phyloP scores from a whole-genome alignment of 2,888 invertebrate species.

The Melangyna quadrimaculata region DNA sequence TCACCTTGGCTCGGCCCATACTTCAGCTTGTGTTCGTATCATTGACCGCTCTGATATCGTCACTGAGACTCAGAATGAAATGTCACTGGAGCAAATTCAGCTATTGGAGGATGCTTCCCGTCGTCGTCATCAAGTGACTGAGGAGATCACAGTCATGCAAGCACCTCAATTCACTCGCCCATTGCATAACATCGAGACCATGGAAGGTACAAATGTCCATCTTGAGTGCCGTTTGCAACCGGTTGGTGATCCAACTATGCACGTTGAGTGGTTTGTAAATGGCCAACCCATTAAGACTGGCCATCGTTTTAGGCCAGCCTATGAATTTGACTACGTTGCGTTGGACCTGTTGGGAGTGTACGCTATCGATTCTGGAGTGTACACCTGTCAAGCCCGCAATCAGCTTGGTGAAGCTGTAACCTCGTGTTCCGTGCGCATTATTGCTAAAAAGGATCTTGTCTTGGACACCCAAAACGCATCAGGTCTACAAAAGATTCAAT shows the following conservation, averaged over 20 bases:
- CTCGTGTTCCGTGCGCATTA: constrained; percentile 93
- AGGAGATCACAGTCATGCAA: constrained; percentile 92
- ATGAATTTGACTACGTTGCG: constrained; percentile 98
- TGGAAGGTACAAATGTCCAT: constrained; percentile 95
- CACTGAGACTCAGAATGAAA: constrained; percentile 95
- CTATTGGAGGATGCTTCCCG: constrained; percentile 91
- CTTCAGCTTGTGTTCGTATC: constrained; percentile 93
- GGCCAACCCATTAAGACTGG: constrained; percentile 95
- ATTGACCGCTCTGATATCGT: constrained; percentile 91
- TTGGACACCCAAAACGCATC: constrained; percentile 95
- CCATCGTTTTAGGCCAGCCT: constrained; percentile 96
- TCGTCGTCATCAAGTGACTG: constrained; percentile 86
- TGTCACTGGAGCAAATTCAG: constrained; percentile 95
- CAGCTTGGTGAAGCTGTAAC: constrained; percentile 96
- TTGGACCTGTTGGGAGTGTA: constrained; percentile 97
- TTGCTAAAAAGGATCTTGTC: constrained; percentile 93
- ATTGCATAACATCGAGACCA: constrained; percentile 93
- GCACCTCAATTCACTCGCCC: constrained; percentile 94
- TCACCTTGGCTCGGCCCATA: constrained; percentile 95
- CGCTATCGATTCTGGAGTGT: constrained; percentile 98
- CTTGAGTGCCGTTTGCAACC: constrained; percentile 95
- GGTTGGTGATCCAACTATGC: constrained; percentile 94
- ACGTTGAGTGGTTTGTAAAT: constrained; percentile 97
- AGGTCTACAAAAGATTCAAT: constrained; percentile 95
- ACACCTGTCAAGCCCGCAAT: constrained; percentile 97